Conservation (phyloP, 2,113 vertebrate genomes). For the Cranoglanis bouderius region DNA sequence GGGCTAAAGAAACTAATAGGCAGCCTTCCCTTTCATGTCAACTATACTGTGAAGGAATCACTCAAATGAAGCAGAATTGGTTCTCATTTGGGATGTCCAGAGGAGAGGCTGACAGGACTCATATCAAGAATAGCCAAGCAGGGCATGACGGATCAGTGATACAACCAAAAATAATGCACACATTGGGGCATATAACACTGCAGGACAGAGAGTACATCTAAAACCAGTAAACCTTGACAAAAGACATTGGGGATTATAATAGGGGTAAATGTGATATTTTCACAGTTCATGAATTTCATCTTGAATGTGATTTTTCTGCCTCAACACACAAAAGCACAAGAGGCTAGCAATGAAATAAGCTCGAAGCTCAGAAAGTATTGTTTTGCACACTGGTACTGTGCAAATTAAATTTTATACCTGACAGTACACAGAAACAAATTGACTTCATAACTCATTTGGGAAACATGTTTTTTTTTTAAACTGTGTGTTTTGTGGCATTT, state of each 20-base stretch:
- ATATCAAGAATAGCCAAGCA: constrained; percentile 63
- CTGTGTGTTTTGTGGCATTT: constrained; percentile 12
- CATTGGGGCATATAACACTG: background rate
- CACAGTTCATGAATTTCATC: constrained; percentile 30
- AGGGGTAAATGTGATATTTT: constrained; percentile 34
- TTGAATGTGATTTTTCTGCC: constrained; percentile 30
- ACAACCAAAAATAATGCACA: constrained; percentile 12
- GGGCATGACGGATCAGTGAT: constrained; percentile 37
- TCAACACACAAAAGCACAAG: background rate
- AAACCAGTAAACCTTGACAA: background rate
- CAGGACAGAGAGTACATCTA: background rate
- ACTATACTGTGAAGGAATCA: constrained; percentile 61
- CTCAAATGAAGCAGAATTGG: constrained; percentile 63
- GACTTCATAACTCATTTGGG: constrained; percentile 29
- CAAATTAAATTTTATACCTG: constrained; percentile 35
- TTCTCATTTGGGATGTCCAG: constrained; percentile 53
- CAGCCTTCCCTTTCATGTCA: constrained; percentile 70
- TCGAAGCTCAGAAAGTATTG: constrained; percentile 14
- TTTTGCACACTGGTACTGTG: constrained; percentile 15
- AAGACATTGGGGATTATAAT: constrained; percentile 21
- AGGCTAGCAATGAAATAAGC: constrained; percentile 5
- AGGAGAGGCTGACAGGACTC: constrained; percentile 58
- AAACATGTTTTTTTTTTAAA: background rate
- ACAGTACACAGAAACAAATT: constrained; percentile 13
- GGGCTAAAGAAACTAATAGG: constrained; percentile 73